These are phyloP conservation scores for Parambassis ranga DNA, from an alignment of 2,797 vertebrate species.

Conservation along the genomic window DNA sequence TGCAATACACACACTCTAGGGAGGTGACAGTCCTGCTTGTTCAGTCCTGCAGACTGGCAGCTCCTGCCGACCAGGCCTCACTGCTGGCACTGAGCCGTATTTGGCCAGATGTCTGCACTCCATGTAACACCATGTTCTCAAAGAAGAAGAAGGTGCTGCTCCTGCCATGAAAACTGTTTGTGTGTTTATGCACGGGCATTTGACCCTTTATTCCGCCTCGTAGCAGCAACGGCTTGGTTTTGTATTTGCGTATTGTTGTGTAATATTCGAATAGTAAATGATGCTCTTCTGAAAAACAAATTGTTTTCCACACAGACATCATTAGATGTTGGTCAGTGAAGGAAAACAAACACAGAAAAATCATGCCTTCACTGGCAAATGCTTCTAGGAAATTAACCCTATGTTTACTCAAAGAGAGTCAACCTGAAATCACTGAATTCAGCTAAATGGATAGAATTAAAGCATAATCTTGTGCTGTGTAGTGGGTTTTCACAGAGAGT, in stretches of 20 bases:
- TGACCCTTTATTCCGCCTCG: not conserved
- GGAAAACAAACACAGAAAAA: not conserved
- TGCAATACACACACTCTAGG: too few relatives aligned
- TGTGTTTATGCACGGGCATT: not conserved
- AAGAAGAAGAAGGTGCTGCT: not conserved
- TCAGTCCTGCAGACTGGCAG: too few relatives aligned
- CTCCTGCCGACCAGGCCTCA: not conserved
- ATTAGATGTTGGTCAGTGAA: not conserved
- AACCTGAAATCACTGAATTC: too few relatives aligned
- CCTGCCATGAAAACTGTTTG: not conserved
- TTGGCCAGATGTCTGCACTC: not conserved
- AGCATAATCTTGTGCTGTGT: too few relatives aligned
- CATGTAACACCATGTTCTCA: not conserved
- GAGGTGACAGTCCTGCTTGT: too few relatives aligned
- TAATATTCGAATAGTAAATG: not conserved
- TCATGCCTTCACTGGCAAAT: accelerated
- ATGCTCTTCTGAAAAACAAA: not conserved
- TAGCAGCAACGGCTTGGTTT: not conserved
- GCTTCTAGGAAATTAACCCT: too few relatives aligned
- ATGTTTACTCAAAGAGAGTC: too few relatives aligned
- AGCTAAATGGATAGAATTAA: too few relatives aligned
- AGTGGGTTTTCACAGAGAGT: too few relatives aligned
- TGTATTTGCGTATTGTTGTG: not conserved
- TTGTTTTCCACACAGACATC: not conserved
- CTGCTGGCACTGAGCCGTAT: not conserved